phyloP scores from a whole-genome alignment of 1,140 invertebrate genomes.

The Drosophila pseudoananassae region DNA sequence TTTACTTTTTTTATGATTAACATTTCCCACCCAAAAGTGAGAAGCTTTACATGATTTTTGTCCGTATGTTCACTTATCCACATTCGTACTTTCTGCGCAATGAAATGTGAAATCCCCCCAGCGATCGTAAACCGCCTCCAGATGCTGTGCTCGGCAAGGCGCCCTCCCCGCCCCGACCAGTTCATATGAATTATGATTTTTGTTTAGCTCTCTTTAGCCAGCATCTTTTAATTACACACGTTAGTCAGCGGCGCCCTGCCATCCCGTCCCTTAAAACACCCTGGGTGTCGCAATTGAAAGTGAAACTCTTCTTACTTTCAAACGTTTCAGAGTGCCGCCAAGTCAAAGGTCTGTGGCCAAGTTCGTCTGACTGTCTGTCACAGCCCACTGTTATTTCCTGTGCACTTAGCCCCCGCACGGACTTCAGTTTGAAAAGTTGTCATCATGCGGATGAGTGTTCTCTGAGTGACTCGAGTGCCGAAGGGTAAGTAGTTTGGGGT shows the following conservation, averaged over 20 bases:
- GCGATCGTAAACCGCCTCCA: constrained; percentile 69
- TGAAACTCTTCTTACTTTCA: constrained; percentile 75
- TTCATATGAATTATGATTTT: constrained; percentile 42
- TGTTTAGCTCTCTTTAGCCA: constrained; percentile 49
- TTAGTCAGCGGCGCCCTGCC: constrained; percentile 38
- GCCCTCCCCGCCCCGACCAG: constrained; percentile 20
- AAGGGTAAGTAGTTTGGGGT: constrained; percentile 20
- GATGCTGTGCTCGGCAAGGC: constrained; percentile 39
- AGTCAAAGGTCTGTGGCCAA: constrained; percentile 39
- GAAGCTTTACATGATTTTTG: constrained; percentile 71
- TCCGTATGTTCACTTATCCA: constrained; percentile 30
- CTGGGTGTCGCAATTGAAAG: constrained; percentile 74
- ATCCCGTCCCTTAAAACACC: not conserved
- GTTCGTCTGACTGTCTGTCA: not conserved
- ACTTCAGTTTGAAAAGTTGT: constrained; percentile 24
- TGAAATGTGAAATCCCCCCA: constrained; percentile 75
- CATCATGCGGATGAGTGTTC: constrained; percentile 18
- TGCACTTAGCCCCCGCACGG: constrained; percentile 15
- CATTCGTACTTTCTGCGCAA: constrained; percentile 66
- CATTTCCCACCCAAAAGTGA: constrained; percentile 80
- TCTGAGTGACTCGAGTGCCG: constrained; percentile 16
- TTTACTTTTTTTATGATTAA: constrained; percentile 78
- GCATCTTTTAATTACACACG: constrained; percentile 67
- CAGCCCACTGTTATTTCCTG: constrained; percentile 8
- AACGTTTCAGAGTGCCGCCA: constrained; percentile 3